Evolutionary conservation across 2,888 invertebrate genomes (phyloP), one percentile per base, ranked within the genome.

Genomic region (Pammene fasciana): DNA sequence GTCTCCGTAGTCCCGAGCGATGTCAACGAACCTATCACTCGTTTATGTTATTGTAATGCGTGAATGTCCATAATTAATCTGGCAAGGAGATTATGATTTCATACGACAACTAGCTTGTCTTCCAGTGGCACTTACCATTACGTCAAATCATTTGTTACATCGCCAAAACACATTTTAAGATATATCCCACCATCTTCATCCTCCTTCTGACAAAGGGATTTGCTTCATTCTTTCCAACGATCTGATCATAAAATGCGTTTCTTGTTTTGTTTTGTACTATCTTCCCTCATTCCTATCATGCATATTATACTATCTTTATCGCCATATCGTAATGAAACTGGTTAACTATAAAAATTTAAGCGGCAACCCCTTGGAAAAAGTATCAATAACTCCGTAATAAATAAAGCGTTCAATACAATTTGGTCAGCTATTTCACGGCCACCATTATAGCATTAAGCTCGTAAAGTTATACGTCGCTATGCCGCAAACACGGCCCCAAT

Each of bases 1-100:
- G 71, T 73, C 7, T 43, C 43, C 43, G 10, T 71, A 68, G 72
- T 71, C 73, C 78, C 75, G 72, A 75, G 72, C 70, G 72, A 60
- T 76, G 86, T 84, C 87, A 85, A 84, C 81, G 86, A 86, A 85
- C 87, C 76, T 75, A 75, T 76, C 78, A 83, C 83, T 81, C 79
- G 85, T 85, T 84, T 83, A 76, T 65, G 48, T 48, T 41, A 68
- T 54, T 64, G 45, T 46, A 62, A 55, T 62, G 55, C 38, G 18
- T 61, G 46, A 38, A 59, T 16, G 59, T 66, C 16, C 16, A 36
- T 26, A 46, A 36, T 61, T 52, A n/a, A 52, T 62, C 41, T 52
- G 62, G 62, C 50, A 62, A 18, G 5, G 10, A n/a, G 41, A 41
- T 62, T 62, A 62, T 50, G 5, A 13, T 54, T 54, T 50, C 5